These are phyloP conservation scores for Hetaerina americana DNA, from an alignment of 1,140 invertebrate genomes.

Conservation along the genomic window DNA sequence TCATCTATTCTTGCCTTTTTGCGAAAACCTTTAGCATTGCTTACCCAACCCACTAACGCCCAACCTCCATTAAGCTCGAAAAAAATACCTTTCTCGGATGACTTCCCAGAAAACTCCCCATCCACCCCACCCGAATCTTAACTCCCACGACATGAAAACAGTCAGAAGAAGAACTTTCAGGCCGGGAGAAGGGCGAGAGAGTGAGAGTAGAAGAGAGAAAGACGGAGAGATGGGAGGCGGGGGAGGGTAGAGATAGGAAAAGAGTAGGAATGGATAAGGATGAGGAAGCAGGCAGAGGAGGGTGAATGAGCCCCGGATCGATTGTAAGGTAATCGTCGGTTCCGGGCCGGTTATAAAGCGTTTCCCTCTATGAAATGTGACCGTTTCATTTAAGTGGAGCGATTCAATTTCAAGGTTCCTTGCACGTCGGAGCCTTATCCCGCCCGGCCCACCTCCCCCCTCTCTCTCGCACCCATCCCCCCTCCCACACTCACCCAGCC, in stretches of 20 bases:
- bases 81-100: too few species aligned
- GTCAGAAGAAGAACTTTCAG: too few species aligned
- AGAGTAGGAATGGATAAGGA: neutral
- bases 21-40: too few species aligned
- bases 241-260: neutral
- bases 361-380: slow-evolving; percentile 17
- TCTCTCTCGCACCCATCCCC: neutral
- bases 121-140: too few species aligned
- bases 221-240: neutral
- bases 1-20: too few species aligned
- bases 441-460: neutral
- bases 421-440: slow-evolving; percentile 5
- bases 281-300: neutral
- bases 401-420: slow-evolving; percentile 17
- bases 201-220: neutral
- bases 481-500: neutral
- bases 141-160: too few species aligned
- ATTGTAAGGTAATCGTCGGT: slow-evolving; percentile 12
- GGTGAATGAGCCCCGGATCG: neutral
- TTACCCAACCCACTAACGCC: too few species aligned
- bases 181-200: neutral
- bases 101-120: too few species aligned
- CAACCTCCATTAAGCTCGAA: too few species aligned
- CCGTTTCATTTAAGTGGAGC: slow-evolving; percentile 16
- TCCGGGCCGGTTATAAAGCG: slow-evolving; percentile 14